Percentiles rank a stretch among this genome's conserved stretches.
phyloP scores from a whole-genome alignment of 2,113 vertebrate species.

The Limanda limanda region DNA sequence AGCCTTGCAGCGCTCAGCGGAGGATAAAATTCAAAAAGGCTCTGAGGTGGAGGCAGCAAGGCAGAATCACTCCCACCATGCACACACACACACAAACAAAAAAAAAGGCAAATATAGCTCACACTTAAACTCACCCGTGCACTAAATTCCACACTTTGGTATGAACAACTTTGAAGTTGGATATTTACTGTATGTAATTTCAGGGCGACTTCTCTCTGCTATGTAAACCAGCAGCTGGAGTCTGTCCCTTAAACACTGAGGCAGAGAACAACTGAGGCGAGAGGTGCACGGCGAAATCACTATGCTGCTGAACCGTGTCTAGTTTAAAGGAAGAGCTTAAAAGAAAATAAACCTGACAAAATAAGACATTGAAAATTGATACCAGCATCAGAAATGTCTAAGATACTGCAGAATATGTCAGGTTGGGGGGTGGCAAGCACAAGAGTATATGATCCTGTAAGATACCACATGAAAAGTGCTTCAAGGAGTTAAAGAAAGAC shows the following conservation, averaged over 20 bases:
- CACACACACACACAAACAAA: not conserved
- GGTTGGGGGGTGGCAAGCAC: too few relatives aligned
- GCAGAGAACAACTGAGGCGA: not conserved
- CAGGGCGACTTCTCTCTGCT: constrained; percentile 19
- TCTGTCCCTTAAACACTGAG: not conserved
- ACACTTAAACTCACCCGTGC: constrained; percentile 43
- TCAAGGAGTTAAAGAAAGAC: too few relatives aligned
- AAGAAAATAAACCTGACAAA: too few relatives aligned
- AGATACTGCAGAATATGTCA: too few relatives aligned
- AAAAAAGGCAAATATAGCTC: constrained; percentile 53
- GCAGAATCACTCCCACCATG: constrained; percentile 7
- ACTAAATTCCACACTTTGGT: constrained; percentile 73
- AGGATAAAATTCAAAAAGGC: not conserved
- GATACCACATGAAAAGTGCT: too few relatives aligned
- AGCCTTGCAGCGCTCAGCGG: not conserved
- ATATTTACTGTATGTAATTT: constrained; percentile 64
- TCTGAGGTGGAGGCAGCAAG: not conserved
- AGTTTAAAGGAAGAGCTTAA: too few relatives aligned
- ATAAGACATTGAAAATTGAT: too few relatives aligned
- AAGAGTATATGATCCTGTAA: too few relatives aligned
- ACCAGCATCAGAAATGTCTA: too few relatives aligned
- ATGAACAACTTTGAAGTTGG: constrained; percentile 67
- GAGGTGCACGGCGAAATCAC: not conserved
- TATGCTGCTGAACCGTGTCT: not conserved
- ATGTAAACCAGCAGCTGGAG: constrained; percentile 15